Evolutionary conservation across 2,888 invertebrate species (phyloP), one percentile per base, ranked within the genome.

Genomic region (Yponomeuta malinellus): DNA sequence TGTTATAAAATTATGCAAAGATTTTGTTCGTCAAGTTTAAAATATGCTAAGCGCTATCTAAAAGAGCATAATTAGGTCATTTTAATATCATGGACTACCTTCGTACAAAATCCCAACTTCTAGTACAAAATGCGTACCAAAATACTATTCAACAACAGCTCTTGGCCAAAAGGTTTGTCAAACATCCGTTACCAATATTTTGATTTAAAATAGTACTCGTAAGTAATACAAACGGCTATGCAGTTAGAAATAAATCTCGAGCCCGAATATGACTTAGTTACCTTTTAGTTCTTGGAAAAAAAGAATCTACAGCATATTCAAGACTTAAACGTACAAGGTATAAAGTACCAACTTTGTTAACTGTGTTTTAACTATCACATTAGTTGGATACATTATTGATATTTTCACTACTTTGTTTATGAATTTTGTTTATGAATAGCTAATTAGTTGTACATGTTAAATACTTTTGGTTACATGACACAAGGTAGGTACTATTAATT

Each of bases 71-170:
- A 0, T 59, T 59, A 59, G 15, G 52, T 59, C 52, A 59, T 59
- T 59, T 59, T 59, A 59, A 59, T 59, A 59, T 59, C 52, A 59
- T 59, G 52, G 15, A 15, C 52, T 59, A 59, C 52, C 52, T 59
- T 59, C 15, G 52, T 59, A 59, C 52, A 59, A 59, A 59, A 59
- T 59, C 15, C 52, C 15, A 12, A 59, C 52, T 59, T 15, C 52
- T 12, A 59, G 64, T 64, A 64, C 31, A 64, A 64, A 64, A 64
- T 64, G 64, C 5, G 29, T 64, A 64, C 64, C 64, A 64, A 64
- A 64, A 64, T 64, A 64, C 64, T 64, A 64, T 64, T 64, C 64
- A 64, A 64, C 64, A 64, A 31, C 31, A 31, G 23, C 31, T 15
- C 64, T 23, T 64, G 64, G 52, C 52, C 52, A 12, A 59, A 59